A percentile compares a stretch with the other conserved stretches of the same genome.
These are phyloP conservation scores for Oncopeltus fasciatus DNA, from an alignment of 1,140 invertebrate species.

Conservation along the genomic window DNA sequence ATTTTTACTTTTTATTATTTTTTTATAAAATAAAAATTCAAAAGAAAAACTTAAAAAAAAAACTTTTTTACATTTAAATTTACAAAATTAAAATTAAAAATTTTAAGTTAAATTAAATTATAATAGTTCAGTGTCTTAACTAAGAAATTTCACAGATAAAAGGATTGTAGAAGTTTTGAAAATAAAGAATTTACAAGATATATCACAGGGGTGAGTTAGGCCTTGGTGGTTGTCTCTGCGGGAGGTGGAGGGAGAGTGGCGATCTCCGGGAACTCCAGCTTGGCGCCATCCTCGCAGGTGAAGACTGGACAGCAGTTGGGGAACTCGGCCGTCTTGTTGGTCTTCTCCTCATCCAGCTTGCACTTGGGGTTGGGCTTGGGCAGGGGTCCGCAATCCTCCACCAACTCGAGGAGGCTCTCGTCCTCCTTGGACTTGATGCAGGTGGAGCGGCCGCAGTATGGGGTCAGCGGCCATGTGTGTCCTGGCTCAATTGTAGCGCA, in stretches of 20 bases:
- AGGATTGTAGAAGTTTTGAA: too few relatives aligned
- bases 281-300: constrained; percentile 41
- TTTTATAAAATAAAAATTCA: not conserved
- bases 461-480: constrained; percentile 66
- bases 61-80: too few relatives aligned
- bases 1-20: not conserved
- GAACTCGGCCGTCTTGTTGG: constrained; percentile 64
- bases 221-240: too few relatives aligned
- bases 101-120: too few relatives aligned
- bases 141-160: too few relatives aligned
- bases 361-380: constrained; percentile 77
- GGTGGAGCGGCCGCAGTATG: constrained; percentile 74
- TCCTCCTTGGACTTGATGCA: constrained; percentile 58
- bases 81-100: too few relatives aligned
- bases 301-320: constrained; percentile 71
- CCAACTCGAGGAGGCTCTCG: constrained; percentile 59
- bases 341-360: constrained; percentile 60
- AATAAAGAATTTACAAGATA: too few relatives aligned
- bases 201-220: too few relatives aligned
- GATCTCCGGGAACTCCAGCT: not conserved
- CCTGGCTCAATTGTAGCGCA: constrained; percentile 70
- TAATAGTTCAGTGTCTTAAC: too few relatives aligned
- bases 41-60: not conserved
- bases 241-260: not conserved
- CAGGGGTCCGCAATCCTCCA: constrained; percentile 65